Evolutionary conservation across 2,113 vertebrate genomes (phyloP).

Genomic region (Emydura subglobosa): DNA sequence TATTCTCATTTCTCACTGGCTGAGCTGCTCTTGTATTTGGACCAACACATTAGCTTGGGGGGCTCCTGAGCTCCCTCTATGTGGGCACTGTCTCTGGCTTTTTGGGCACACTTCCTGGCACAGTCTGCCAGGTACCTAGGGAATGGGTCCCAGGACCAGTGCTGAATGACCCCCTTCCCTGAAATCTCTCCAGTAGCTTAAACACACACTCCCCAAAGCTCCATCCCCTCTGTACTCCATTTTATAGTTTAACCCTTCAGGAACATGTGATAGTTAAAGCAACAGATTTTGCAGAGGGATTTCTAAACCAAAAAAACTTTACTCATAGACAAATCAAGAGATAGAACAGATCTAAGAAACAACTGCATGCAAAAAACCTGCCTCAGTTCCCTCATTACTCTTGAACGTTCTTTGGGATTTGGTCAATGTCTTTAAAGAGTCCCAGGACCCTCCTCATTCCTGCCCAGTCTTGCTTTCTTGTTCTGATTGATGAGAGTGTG

Average conservation of each 20-base stretch:
- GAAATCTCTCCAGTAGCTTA: background rate
- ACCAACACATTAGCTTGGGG: background rate
- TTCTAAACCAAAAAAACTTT: background rate
- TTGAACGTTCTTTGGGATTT: background rate
- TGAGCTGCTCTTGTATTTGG: background rate
- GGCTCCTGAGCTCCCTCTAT: background rate
- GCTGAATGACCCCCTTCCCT: background rate
- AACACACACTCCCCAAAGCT: background rate
- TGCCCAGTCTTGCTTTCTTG: background rate
- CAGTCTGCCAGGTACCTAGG: background rate
- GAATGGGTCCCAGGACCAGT: fast-evolving
- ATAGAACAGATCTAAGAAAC: background rate
- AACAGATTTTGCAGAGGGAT: background rate
- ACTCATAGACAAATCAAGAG: background rate
- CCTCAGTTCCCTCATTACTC: background rate
- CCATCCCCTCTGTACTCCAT: background rate
- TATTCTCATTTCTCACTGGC: background rate
- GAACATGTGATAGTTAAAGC: fast-evolving
- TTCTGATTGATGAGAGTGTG: background rate
- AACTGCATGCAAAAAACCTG: background rate
- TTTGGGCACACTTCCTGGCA: fast-evolving
- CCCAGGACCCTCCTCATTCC: background rate
- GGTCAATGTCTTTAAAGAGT: background rate
- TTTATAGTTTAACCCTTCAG: background rate
- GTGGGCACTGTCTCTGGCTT: fast-evolving